A percentile compares a stretch with the other conserved stretches of the same genome.
Conservation (phyloP, 1,140 invertebrate species). For the Conus betulinus region DNA sequence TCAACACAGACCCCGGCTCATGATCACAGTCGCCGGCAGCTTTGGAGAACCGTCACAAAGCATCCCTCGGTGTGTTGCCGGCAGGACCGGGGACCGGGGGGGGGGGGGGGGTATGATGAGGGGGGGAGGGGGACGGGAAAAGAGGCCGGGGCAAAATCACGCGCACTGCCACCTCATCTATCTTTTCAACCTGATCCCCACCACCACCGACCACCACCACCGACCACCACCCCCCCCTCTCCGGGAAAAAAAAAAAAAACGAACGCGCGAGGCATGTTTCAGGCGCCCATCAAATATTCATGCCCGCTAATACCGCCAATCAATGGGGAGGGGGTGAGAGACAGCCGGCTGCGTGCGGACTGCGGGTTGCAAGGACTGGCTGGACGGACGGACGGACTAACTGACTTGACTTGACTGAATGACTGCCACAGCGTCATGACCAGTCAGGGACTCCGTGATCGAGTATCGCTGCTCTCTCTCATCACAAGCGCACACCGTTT, state of each 20-base stretch:
- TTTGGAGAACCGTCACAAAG: too few species aligned
- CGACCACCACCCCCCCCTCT: background rate
- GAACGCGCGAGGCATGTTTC: background rate
- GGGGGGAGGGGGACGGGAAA: background rate
- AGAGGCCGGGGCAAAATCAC: background rate
- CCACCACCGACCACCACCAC: background rate
- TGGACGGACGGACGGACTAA: too few species aligned
- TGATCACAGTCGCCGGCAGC: too few species aligned
- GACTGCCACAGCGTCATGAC: background rate
- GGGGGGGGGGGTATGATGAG: background rate
- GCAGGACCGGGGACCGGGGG: too few species aligned
- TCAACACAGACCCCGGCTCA: too few species aligned
- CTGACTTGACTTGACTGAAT: too few species aligned
- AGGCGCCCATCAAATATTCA: conserved; percentile 19
- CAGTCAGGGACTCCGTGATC: background rate
- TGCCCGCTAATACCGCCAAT: conserved; percentile 9
- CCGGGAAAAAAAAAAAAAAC: background rate
- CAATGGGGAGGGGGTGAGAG: background rate
- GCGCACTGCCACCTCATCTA: conserved; percentile 10
- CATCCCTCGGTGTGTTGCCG: too few species aligned
- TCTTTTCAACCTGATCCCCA: conserved; percentile 1
- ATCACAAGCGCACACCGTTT: background rate
- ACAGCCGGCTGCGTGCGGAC: background rate
- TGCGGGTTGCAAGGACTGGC: too few species aligned
- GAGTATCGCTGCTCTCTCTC: background rate